These are phyloP conservation scores for Cheilosia variabilis DNA, from an alignment of 2,888 invertebrate species.

Conservation along the genomic window DNA sequence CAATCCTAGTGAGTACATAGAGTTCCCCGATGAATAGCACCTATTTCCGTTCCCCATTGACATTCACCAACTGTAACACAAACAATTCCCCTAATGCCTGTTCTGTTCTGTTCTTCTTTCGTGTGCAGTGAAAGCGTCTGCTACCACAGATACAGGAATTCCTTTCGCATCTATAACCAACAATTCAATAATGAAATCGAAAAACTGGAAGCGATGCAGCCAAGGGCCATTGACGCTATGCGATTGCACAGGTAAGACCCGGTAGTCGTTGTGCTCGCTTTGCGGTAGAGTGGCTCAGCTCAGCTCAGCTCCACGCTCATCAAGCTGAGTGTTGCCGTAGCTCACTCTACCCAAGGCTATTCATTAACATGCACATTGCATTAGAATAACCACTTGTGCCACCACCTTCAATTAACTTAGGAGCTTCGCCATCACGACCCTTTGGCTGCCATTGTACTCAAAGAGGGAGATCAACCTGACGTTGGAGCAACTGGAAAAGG, in stretches of 20 bases:
- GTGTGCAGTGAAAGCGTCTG: constrained; percentile 79
- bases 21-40: constrained; percentile 77
- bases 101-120: constrained; percentile 38
- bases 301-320: neutral
- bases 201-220: constrained; percentile 83
- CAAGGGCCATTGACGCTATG: constrained; percentile 83
- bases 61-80: constrained; percentile 47
- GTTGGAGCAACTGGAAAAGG: constrained; percentile 81
- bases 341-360: constrained; percentile 34
- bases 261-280: neutral
- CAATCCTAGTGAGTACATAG: constrained; percentile 80
- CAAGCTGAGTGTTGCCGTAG: neutral
- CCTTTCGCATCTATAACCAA: constrained; percentile 82
- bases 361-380: constrained; percentile 75
- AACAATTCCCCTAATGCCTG: constrained; percentile 58
- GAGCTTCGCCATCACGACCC: constrained; percentile 83
- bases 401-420: constrained; percentile 77
- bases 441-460: constrained; percentile 83
- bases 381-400: constrained; percentile 73
- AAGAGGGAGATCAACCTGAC: constrained; percentile 83
- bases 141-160: constrained; percentile 81
- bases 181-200: constrained; percentile 83
- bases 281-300: constrained; percentile 7
- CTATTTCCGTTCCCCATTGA: constrained; percentile 42
- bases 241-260: constrained; percentile 82